Conservation (phyloP, 53 echinoderm and acorn worm genomes). For the Patiria pectinifera region DNA sequence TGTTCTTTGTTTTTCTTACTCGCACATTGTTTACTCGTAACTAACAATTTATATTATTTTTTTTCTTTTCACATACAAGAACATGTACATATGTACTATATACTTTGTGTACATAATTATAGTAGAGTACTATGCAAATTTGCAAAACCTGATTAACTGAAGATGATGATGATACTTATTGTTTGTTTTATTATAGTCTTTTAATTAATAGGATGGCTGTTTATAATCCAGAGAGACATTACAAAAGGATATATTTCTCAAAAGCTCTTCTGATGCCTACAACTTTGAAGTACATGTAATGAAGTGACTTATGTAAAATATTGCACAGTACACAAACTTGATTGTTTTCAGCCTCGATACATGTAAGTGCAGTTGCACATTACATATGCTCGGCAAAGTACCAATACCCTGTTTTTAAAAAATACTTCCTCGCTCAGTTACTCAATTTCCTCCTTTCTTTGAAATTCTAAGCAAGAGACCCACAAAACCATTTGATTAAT, state of each 20-base stretch:
- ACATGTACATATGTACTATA: too few relatives aligned
- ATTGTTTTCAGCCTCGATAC: neutral
- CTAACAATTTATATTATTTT: too few relatives aligned
- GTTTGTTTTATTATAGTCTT: too few relatives aligned
- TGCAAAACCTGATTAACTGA: too few relatives aligned
- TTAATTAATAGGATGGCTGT: neutral
- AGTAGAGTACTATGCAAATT: too few relatives aligned
- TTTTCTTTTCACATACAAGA: too few relatives aligned
- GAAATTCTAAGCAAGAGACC: constrained; percentile 13
- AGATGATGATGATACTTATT: too few relatives aligned
- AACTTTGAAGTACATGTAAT: neutral
- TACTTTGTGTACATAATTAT: too few relatives aligned
- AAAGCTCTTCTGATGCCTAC: neutral
- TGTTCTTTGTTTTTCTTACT: too few relatives aligned
- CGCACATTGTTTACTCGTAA: too few relatives aligned
- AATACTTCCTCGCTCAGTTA: neutral
- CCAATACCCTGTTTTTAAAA: neutral
- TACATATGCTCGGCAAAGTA: neutral
- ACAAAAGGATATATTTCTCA: neutral
- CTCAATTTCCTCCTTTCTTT: constrained; percentile 27
- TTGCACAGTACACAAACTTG: neutral
- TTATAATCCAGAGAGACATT: neutral
- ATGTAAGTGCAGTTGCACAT: neutral
- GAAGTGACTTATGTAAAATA: neutral
- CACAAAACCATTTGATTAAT: constrained; percentile 34